Evolutionary conservation across 1,140 invertebrate genomes (phyloP), one percentile per base, ranked within the genome.

Genomic region (Eupristina koningsbergeri): DNA sequence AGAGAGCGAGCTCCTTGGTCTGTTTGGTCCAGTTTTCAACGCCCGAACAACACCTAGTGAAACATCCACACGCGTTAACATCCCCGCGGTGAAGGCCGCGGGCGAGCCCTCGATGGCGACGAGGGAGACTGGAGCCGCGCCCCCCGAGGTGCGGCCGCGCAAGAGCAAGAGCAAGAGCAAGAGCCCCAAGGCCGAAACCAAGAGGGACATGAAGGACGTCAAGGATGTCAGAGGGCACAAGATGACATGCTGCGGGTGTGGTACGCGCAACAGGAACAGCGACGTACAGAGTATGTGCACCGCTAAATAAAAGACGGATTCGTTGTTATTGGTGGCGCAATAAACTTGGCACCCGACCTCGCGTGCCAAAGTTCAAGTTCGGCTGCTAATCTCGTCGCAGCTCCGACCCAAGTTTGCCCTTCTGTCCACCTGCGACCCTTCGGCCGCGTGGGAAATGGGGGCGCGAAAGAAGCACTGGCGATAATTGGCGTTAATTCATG

Each of bases 231-330:
- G 90, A 85, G 87, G 88, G 67, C 84, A 87, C 63, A 90, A 88
- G 85, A 87, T 92, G 86, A 83, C 89, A 29, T 92, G 91, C 85
- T 93, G 92, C 87, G 91, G 91, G 87, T 93, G 92, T 85, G 86
- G 92, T 85, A 86, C 91, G 63, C 86, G 89, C 85, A 91, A 89
- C 88, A 91, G 92, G 90, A 92, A 92, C 91, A 93, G 92, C 91
- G 91, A 92, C 88, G 85, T 89, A 83, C 86, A 90, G 88, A 89
- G 91, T 92, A 92, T 11, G 61, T 41, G n/a, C 61, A 67, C 13
- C 41, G n/a, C 58, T 64, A 26, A 63, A 41, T 78, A 29, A 74
- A 74, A 50, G 3, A 39, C 58, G 58, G 6, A 45, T 5, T 34
- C 0, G 13, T 36, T 11, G 73, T 22, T n/a, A n/a, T 17, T 31